Evolutionary conservation across 1,140 invertebrate species (phyloP), one percentile per base, ranked within the genome.

Genomic region (Drosophila simulans): DNA sequence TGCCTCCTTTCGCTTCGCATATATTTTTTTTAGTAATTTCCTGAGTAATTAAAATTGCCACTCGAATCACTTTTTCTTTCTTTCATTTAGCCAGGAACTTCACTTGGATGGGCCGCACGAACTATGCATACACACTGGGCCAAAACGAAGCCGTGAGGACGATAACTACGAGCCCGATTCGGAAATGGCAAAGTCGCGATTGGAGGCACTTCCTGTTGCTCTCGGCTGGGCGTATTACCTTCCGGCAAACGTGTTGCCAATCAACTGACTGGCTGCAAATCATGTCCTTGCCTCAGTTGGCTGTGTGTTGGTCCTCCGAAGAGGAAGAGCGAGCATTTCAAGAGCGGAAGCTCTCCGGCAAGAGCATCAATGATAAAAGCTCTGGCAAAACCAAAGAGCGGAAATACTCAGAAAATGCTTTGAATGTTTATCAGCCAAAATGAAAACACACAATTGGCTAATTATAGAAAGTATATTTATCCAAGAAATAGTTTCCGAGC

Each of bases 211-310:
- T 76, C 63, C 76, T 79, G 69, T 53, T 72, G 65, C 58, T 55
- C 63, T 46, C 55, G 63, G 73, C 43, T 69, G 51, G 65, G 27
- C 46, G 68, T 71, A 65, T 77, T 81, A 90, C 89, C 89, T 91
- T 91, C 89, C 89, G 89, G 89, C 89, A 91, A 91, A 90, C 90
- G 84, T 84, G 89, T 91, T 91, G 90, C 89, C 89, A 89, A 91
- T 91, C 84, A 91, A 91, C 89, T 91, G 84, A 83, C 77, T 53
- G 71, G 46, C 68, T 60, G 79, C 78, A 82, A 86, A 84, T 89
- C 80, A 84, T 73, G 77, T 88, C 75, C 75, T 88, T 70, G 20
- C 68, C 63, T 56, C 48, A 43, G 71, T 53, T 65, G 46, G 48
- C 54, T 46, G 64, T 60, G 60, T 39, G 37, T 13, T 37, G 54